A percentile compares a stretch with the other conserved stretches of the same genome.
Conservation (phyloP, 2,113 vertebrate species). For the Leptobrachium ailaonicum region DNA sequence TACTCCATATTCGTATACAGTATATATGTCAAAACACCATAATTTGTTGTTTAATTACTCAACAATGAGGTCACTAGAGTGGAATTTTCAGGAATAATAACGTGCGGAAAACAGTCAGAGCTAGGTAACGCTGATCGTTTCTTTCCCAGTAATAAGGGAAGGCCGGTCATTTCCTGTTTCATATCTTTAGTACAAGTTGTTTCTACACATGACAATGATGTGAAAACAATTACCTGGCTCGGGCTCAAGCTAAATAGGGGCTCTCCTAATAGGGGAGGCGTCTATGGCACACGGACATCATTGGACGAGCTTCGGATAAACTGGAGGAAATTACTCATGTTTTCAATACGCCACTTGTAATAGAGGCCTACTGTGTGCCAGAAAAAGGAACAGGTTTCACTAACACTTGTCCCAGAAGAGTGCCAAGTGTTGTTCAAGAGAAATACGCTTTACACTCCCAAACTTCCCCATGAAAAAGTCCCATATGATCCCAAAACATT, state of each 20-base stretch:
- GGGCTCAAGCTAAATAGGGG: slow-evolving; percentile 53
- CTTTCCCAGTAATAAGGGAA: slow-evolving; percentile 62
- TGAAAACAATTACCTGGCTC: slow-evolving; percentile 73
- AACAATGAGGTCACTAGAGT: too few species aligned
- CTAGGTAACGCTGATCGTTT: slow-evolving; percentile 68
- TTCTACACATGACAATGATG: slow-evolving; percentile 71
- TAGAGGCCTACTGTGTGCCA: neutral
- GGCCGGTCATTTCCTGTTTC: slow-evolving; percentile 73
- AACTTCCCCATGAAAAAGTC: neutral
- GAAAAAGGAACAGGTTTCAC: neutral
- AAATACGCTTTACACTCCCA: neutral
- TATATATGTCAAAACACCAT: neutral
- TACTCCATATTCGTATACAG: neutral
- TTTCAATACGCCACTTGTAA: neutral
- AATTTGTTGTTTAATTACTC: slow-evolving; percentile 45
- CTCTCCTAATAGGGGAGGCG: slow-evolving; percentile 11
- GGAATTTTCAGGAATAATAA: slow-evolving; percentile 49
- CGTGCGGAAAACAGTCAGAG: slow-evolving; percentile 52
- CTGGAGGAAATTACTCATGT: slow-evolving; percentile 3
- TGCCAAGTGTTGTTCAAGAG: neutral
- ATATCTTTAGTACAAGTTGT: slow-evolving; percentile 76
- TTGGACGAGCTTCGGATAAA: slow-evolving; percentile 5
- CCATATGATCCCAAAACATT: neutral
- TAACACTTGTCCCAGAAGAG: neutral
- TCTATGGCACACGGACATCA: slow-evolving; percentile 7